phyloP scores from a whole-genome alignment of 2,888 invertebrate species.

The Drosophila mimetica region DNA sequence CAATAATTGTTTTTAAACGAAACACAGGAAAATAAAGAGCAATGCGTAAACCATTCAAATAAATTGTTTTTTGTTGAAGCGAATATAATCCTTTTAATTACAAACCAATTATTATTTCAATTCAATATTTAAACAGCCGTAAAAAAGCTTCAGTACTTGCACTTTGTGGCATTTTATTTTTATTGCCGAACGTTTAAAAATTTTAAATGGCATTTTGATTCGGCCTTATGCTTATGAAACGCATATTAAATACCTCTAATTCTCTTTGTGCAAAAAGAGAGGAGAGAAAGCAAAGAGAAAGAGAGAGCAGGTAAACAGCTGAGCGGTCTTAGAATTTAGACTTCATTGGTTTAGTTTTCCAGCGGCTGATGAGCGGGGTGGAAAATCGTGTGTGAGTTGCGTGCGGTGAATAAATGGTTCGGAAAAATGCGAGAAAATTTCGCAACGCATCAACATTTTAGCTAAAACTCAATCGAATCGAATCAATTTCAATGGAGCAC shows the following conservation, averaged over 20 bases:
- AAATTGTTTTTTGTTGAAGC: neutral
- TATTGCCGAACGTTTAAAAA: neutral
- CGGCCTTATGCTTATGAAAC: slow-evolving; percentile 20
- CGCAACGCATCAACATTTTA: neutral
- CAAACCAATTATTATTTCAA: neutral
- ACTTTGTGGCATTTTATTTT: slow-evolving; percentile 9
- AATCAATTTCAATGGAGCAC: slow-evolving; percentile 7
- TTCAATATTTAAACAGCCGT: neutral
- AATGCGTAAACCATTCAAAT: neutral
- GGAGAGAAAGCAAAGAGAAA: neutral
- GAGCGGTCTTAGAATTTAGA: slow-evolving; percentile 38
- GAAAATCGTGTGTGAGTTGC: slow-evolving; percentile 23
- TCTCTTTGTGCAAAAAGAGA: slow-evolving; percentile 5
- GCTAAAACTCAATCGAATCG: neutral
- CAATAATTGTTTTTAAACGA: neutral
- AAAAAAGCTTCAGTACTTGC: neutral
- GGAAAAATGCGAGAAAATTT: slow-evolving; percentile 2
- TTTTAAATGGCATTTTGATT: slow-evolving; percentile 12
- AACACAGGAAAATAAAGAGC: neutral
- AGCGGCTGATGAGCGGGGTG: slow-evolving; percentile 20
- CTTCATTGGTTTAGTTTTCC: slow-evolving; percentile 28
- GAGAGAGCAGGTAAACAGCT: slow-evolving; percentile 56
- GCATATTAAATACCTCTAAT: slow-evolving; percentile 2
- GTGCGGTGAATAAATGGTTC: neutral
- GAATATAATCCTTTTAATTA: neutral